Evolutionary conservation across 2,888 invertebrate genomes (phyloP), one percentile per base, ranked within the genome.

Genomic region (Ramazzottius varieornatus): DNA sequence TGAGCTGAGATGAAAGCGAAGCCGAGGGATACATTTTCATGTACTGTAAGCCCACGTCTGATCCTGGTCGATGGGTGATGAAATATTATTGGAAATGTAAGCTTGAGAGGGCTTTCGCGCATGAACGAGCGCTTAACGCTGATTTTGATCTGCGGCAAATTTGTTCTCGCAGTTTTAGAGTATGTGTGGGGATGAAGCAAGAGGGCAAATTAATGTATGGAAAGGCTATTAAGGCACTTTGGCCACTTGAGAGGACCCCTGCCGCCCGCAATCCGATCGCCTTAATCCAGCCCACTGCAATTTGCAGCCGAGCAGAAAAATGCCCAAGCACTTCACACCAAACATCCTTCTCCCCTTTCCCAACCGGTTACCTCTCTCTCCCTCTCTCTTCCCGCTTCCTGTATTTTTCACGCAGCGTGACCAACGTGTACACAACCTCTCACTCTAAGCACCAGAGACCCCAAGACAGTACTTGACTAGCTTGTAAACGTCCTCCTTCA

Each of bases 131-230:
- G 29, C 24, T 54, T 54, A 54, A 29, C 54, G 54, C n/a, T 16
- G 54, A 54, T 54, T 54, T 54, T 54, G 4, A 24, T 29, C 54
- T 54, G 4, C 20, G 8, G 40, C 40, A 40, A 40, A 13, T 13
- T 40, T 8, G 13, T 40, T 13, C 8, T 13, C 40, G 40, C n/a
- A n/a, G n/a, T n/a, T n/a, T 20, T 13, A 40, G 8, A 13, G 8
- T 20, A 40, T 40, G 40, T 40, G 20, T 20, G 40, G 40, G 8
- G 20, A 40, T 13, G 40, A 40, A 13, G 40, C 40, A n/a, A n/a
- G 40, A 40, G 40, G 29, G 20, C 54, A 54, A 54, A 54, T 54
- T 54, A 54, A 54, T 54, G n/a, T n/a, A 54, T 54, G 54, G 54
- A 54, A 54, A 54, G 24, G 16, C 54, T 54, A 54, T 54, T 54